Evolutionary conservation across 2,888 invertebrate species (phyloP).

Genomic region (Brachyopa scutellaris): DNA sequence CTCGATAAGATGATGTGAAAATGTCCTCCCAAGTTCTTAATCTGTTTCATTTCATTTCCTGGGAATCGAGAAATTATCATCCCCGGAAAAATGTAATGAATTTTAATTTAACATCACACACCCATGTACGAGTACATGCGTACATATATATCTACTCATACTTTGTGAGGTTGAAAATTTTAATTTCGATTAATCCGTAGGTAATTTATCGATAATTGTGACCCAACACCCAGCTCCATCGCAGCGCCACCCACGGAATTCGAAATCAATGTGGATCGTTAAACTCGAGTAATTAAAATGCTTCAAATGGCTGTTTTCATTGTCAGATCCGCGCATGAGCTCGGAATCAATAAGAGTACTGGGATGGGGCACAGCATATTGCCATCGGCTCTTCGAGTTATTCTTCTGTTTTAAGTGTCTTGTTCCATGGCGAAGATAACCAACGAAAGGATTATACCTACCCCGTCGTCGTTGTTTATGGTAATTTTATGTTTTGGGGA

Average conservation of each 20-base stretch:
- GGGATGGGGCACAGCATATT: background rate
- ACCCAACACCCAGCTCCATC: background rate
- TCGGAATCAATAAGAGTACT: conserved; percentile 51
- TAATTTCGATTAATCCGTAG: conserved; percentile 6
- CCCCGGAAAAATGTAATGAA: conserved; percentile 39
- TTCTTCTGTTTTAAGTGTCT: conserved; percentile 15
- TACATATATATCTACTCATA: background rate
- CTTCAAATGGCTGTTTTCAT: conserved; percentile 31
- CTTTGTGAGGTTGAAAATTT: background rate
- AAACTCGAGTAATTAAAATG: conserved; percentile 48
- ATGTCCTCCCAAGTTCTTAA: conserved; percentile 37
- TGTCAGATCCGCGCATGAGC: conserved; percentile 36
- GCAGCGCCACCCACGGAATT: conserved; percentile 38
- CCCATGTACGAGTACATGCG: no score
- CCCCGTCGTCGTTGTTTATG: conserved; percentile 43
- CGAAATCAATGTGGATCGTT: conserved; percentile 19
- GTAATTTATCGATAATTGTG: background rate
- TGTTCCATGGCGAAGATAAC: conserved; percentile 12
- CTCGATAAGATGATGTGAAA: conserved; percentile 39
- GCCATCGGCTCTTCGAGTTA: background rate
- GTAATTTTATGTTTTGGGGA: conserved; percentile 34
- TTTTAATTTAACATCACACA: conserved; percentile 36
- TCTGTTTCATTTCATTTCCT: conserved; percentile 47
- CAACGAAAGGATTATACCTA: background rate
- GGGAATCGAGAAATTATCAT: conserved; percentile 37